phyloP scores from a whole-genome alignment of 1,140 invertebrate genomes.

The Dendroctonus ponderosae region DNA sequence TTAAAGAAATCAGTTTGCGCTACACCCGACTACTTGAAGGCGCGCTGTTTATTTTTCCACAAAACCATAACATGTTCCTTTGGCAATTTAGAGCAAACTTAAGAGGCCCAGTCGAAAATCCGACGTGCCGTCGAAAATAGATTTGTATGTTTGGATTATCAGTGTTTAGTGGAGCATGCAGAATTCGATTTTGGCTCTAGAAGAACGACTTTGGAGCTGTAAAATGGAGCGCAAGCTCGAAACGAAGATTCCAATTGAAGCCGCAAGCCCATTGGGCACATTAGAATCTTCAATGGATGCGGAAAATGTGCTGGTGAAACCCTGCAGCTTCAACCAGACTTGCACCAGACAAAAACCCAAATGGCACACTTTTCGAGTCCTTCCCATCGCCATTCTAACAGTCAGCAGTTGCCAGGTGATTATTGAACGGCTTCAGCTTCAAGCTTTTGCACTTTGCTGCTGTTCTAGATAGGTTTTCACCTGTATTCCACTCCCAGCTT shows the following conservation, averaged over 20 bases:
- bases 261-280: slow-evolving; percentile 27
- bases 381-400: slow-evolving; percentile 36
- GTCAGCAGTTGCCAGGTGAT: slow-evolving; percentile 40
- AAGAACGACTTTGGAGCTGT: not conserved
- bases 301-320: slow-evolving; percentile 31
- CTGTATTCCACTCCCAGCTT: slow-evolving; percentile 52
- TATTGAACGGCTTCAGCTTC: not conserved
- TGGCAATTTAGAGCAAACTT: not conserved
- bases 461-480: slow-evolving; percentile 55
- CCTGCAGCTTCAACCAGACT: slow-evolving; percentile 5
- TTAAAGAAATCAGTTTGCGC: too few species aligned
- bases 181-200: too few species aligned
- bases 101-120: slow-evolving; percentile 1
- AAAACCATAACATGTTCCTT: slow-evolving; percentile 2
- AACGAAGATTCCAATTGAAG: slow-evolving; percentile 2
- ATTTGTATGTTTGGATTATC: too few species aligned
- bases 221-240: not conserved
- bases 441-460: slow-evolving; percentile 1
- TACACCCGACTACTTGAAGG: too few species aligned
- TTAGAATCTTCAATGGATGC: slow-evolving; percentile 33
- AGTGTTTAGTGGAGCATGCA: too few species aligned
- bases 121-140: not conserved
- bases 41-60: not conserved
- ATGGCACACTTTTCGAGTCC: slow-evolving; percentile 20
- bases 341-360: slow-evolving; percentile 15